phyloP scores from a whole-genome alignment of 92 coral and sea anemone species.

The Bergia puertoricense region DNA sequence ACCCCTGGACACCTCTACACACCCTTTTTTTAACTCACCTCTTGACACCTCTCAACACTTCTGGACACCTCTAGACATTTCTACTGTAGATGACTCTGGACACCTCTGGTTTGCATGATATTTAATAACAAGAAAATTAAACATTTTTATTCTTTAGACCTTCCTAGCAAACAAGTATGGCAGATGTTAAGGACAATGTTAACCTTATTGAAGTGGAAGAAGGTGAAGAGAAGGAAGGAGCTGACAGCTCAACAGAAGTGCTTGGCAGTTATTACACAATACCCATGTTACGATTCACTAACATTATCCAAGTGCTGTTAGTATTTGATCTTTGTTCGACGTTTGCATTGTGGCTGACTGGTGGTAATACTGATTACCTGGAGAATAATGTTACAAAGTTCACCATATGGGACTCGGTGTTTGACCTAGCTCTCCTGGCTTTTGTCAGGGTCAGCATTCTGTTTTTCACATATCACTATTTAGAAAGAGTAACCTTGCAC shows the following conservation, averaged over 20 bases:
- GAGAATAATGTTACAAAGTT: constrained; percentile 73
- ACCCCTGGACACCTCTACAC: no score
- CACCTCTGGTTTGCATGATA: no score
- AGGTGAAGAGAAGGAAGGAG: constrained; percentile 6
- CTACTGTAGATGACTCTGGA: no score
- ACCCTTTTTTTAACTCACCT: no score
- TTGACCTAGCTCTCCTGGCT: constrained; percentile 79
- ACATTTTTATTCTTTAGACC: no score
- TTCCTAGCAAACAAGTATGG: constrained; percentile 30
- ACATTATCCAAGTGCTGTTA: constrained; percentile 58
- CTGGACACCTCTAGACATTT: no score
- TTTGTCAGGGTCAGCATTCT: constrained; percentile 67
- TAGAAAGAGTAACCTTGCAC: constrained; percentile 65
- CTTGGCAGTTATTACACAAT: constrained; percentile 58
- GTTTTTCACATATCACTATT: constrained; percentile 61
- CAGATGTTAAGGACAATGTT: neutral
- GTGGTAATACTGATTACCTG: constrained; percentile 75
- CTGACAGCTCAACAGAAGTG: constrained; percentile 21
- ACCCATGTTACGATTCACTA: constrained; percentile 73
- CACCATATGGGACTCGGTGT: constrained; percentile 73
- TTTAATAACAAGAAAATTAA: no score
- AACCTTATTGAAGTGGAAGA: constrained; percentile 37
- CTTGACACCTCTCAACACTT: no score
- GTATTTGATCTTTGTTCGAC: constrained; percentile 72
- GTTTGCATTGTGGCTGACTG: constrained; percentile 82